phyloP scores from a whole-genome alignment of 30 jellyfish, hydroid and myxozoan species.

The Clytia hemisphaerica region DNA sequence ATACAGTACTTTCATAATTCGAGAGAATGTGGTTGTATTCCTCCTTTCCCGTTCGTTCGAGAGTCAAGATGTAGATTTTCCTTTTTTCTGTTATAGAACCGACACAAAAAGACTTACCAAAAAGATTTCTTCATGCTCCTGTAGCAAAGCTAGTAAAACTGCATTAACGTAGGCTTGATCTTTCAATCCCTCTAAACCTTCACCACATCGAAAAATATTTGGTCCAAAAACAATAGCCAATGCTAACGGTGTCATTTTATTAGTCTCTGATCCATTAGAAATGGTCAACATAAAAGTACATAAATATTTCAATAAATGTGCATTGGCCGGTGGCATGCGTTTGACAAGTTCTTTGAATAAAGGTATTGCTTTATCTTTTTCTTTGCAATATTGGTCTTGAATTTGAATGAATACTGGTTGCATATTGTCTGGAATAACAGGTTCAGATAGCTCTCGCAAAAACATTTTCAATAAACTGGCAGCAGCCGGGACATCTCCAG shows the following conservation, averaged over 20 bases:
- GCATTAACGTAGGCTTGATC: slow-evolving; percentile 98
- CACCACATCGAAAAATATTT: slow-evolving; percentile 90
- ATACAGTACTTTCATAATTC: too few species aligned
- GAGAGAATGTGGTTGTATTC: too few species aligned
- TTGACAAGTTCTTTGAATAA: slow-evolving; percentile 32
- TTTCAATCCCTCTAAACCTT: slow-evolving; percentile 81
- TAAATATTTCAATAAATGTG: slow-evolving; percentile 51
- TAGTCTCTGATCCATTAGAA: slow-evolving; percentile 57
- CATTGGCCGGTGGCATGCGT: slow-evolving; percentile 59
- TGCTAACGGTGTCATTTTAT: slow-evolving; percentile 95
- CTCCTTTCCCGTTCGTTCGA: too few species aligned
- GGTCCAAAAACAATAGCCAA: slow-evolving; percentile 98
- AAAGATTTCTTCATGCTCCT: slow-evolving; percentile 48
- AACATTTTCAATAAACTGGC: slow-evolving; percentile 84
- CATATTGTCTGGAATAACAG: slow-evolving; percentile 72
- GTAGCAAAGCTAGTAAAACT: slow-evolving; percentile 47
- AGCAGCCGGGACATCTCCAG: slow-evolving; percentile 81
- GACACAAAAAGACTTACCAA: too few species aligned
- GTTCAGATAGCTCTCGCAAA: slow-evolving; percentile 71
- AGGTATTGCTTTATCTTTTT: slow-evolving; percentile 24
- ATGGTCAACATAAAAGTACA: slow-evolving; percentile 49
- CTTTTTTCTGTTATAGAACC: too few species aligned
- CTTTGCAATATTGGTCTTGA: slow-evolving; percentile 42
- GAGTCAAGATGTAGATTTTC: too few species aligned
- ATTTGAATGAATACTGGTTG: slow-evolving; percentile 71